phyloP scores from a whole-genome alignment of 1,140 invertebrate genomes.

The Alviniconcha marisindica region DNA sequence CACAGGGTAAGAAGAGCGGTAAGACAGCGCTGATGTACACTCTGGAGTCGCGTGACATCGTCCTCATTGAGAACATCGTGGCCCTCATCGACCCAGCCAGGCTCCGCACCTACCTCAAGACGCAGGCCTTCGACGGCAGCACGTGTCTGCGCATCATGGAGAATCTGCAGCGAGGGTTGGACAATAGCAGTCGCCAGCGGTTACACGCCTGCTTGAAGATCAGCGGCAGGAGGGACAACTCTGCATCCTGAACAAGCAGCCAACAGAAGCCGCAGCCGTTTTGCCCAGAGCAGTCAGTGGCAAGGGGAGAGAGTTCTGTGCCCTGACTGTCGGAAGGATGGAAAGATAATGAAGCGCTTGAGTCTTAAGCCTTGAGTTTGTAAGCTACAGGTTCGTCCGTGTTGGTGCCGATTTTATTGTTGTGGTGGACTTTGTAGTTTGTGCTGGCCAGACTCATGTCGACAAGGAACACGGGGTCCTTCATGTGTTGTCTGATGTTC shows the following conservation, averaged over 20 bases:
- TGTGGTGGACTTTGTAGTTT: too few relatives aligned
- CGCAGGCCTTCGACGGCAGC: constrained; percentile 64
- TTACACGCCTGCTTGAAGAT: constrained; percentile 28
- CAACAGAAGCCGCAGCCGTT: too few relatives aligned
- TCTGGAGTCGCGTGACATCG: constrained; percentile 60
- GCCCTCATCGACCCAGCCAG: constrained; percentile 55
- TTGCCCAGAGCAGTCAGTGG: too few relatives aligned
- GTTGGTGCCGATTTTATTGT: too few relatives aligned
- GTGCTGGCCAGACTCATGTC: too few relatives aligned
- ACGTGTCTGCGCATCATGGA: constrained; percentile 63
- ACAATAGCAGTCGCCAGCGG: constrained; percentile 39
- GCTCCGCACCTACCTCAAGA: constrained; percentile 58
- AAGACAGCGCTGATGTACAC: constrained; percentile 70
- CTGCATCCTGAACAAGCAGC: too few relatives aligned
- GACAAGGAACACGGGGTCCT: too few relatives aligned
- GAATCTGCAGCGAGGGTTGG: constrained; percentile 50
- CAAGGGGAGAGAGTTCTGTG: neutral
- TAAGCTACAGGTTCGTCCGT: too few relatives aligned
- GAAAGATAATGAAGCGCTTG: too few relatives aligned
- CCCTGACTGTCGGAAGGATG: too few relatives aligned
- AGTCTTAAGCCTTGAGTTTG: too few relatives aligned
- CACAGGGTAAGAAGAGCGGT: constrained; percentile 69
- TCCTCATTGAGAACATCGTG: constrained; percentile 61
- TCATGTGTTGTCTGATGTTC: too few relatives aligned
- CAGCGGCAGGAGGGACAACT: constrained; percentile 27